Conservation (phyloP, 2,797 vertebrate genomes). For the Enteromius viviparus region DNA sequence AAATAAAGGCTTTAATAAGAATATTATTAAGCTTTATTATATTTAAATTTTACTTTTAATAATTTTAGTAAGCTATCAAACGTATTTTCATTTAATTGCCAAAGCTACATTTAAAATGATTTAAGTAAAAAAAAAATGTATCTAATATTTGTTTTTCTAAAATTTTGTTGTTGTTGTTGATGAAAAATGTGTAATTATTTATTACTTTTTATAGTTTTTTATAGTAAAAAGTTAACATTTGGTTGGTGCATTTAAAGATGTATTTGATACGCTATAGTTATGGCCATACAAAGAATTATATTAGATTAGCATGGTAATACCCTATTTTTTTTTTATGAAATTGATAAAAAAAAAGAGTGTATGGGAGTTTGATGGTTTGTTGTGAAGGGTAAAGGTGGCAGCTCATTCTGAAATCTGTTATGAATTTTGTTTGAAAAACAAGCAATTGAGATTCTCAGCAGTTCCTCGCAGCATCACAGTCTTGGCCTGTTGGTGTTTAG, state of each 20-base stretch:
- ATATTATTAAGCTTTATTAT: too few species aligned
- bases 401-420: conserved; percentile 31
- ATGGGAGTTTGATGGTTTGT: neutral
- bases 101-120: too few species aligned
- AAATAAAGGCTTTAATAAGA: too few species aligned
- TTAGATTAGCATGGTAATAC: too few species aligned
- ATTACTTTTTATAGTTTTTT: too few species aligned
- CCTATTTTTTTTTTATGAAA: too few species aligned
- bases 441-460: conserved; percentile 9
- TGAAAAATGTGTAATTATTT: too few species aligned
- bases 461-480: neutral
- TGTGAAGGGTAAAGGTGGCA: neutral
- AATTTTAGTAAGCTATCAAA: neutral
- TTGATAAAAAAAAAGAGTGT: too few species aligned
- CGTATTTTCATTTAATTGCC: neutral
- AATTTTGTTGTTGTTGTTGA: too few species aligned
- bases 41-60: neutral
- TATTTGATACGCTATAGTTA: neutral
- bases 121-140: too few species aligned
- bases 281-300: too few species aligned
- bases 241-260: neutral
- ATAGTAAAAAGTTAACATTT: neutral
- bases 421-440: conserved; percentile 32
- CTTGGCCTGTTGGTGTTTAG: neutral
- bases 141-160: too few species aligned